phyloP scores from a whole-genome alignment of 2,888 invertebrate species.

The Cheilosia variabilis region DNA sequence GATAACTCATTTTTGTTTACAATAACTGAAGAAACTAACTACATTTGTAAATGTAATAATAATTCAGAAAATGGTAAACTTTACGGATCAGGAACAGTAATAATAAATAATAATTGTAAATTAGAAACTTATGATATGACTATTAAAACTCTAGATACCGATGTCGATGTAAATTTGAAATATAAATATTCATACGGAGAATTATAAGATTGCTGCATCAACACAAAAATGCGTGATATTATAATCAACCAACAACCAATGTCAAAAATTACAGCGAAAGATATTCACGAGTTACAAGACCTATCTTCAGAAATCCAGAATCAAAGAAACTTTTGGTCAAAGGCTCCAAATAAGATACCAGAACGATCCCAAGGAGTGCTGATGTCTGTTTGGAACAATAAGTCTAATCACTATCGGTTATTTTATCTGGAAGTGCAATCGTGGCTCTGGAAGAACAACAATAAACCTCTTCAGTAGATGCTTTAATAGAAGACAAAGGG shows the following conservation, averaged over 20 bases:
- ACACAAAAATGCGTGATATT: conserved; percentile 2
- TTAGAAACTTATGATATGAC: conserved; percentile 22
- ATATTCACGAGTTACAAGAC: conserved; percentile 10
- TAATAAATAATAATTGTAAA: conserved; percentile 2
- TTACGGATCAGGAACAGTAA: neutral
- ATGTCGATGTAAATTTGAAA: neutral
- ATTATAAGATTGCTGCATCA: conserved; percentile 12
- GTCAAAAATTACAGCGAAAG: conserved; percentile 4
- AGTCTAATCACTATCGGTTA: neutral
- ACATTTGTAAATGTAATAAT: conserved; percentile 13
- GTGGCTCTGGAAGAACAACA: neutral
- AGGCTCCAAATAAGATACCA: neutral
- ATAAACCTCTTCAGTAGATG: conserved; percentile 9
- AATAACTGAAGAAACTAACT: conserved; percentile 9
- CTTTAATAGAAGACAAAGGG: conserved; percentile 8
- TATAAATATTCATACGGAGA: conserved; percentile 19
- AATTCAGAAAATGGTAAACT: conserved; percentile 4
- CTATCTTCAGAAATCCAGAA: conserved; percentile 14
- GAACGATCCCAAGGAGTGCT: conserved; percentile 18
- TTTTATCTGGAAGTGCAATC: conserved; percentile 7
- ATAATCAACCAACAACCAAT: conserved; percentile 8
- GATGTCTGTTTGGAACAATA: conserved; percentile 16
- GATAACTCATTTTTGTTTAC: neutral
- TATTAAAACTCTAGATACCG: neutral
- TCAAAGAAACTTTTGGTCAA: conserved; percentile 14